These are phyloP conservation scores for Yponomeuta malinellus DNA, from an alignment of 2,888 invertebrate genomes.

Conservation along the genomic window DNA sequence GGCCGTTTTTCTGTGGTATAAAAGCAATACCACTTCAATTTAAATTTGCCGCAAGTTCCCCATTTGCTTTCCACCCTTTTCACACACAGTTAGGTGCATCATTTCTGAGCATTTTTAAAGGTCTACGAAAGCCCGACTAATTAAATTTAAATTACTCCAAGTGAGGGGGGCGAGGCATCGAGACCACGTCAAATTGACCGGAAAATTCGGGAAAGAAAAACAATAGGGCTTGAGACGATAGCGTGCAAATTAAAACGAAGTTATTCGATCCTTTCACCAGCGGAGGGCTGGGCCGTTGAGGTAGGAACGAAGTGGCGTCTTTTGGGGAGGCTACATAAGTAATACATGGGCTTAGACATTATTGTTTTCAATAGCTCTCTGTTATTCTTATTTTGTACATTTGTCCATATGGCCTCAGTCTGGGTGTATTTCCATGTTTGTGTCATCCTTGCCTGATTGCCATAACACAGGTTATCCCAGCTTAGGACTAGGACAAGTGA, in stretches of 20 bases:
- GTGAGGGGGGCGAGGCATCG: conserved; percentile 35
- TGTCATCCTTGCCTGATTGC: too few relatives aligned
- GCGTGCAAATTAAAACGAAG: conserved; percentile 73
- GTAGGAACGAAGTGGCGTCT: not conserved
- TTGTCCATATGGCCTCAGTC: too few relatives aligned
- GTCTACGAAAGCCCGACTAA: conserved; percentile 43
- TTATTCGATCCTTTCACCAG: conserved; percentile 65
- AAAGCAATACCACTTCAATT: too few relatives aligned
- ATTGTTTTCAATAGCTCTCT: too few relatives aligned
- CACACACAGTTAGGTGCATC: not conserved
- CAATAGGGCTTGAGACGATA: conserved; percentile 68
- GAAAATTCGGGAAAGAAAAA: conserved; percentile 73
- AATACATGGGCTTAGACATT: not conserved
- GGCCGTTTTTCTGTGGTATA: too few relatives aligned
- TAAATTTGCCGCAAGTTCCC: too few relatives aligned
- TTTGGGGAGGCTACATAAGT: not conserved
- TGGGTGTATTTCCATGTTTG: too few relatives aligned
- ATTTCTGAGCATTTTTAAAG: not conserved
- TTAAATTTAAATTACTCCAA: conserved; percentile 69
- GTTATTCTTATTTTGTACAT: too few relatives aligned
- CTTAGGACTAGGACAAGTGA: too few relatives aligned
- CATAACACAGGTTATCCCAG: too few relatives aligned
- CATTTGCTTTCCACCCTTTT: not conserved
- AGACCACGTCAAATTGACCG: conserved; percentile 74
- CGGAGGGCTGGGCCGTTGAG: conserved; percentile 20